Conservation (phyloP, 2,797 vertebrate species). For the Dermochelys coriacea region DNA sequence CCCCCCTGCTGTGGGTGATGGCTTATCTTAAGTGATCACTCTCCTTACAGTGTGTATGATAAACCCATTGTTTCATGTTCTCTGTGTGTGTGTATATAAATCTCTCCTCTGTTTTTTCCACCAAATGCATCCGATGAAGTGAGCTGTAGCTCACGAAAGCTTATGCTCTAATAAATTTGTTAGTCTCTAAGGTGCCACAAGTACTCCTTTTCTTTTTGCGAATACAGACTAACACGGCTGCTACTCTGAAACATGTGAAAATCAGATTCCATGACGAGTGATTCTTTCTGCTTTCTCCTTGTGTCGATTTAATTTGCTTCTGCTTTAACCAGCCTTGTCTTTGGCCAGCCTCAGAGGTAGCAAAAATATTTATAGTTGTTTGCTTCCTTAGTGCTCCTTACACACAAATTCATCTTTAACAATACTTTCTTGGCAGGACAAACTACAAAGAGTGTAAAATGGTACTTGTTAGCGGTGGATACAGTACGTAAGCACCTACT, state of each 20-base stretch:
- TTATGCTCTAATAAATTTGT: too few relatives aligned
- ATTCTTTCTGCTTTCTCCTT: background rate
- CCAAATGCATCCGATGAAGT: too few relatives aligned
- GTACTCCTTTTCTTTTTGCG: too few relatives aligned
- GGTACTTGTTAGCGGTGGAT: background rate
- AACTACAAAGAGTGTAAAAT: background rate
- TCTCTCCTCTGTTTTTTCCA: too few relatives aligned
- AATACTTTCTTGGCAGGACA: background rate
- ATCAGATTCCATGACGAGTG: background rate
- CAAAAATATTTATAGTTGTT: background rate
- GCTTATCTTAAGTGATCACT: too few relatives aligned
- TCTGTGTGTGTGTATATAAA: too few relatives aligned
- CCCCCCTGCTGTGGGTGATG: too few relatives aligned
- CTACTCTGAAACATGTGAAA: conserved; percentile 15
- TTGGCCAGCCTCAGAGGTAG: background rate
- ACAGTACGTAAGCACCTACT: background rate
- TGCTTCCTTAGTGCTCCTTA: background rate
- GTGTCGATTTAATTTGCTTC: background rate
- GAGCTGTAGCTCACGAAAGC: too few relatives aligned
- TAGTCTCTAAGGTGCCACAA: too few relatives aligned
- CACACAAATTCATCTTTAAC: background rate
- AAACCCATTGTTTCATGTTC: too few relatives aligned
- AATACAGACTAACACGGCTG: too few relatives aligned
- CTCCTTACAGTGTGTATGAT: too few relatives aligned
- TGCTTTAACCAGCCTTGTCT: conserved; percentile 1